These are phyloP conservation scores for Symphodus melops DNA, from an alignment of 2,113 vertebrate species.

Conservation along the genomic window DNA sequence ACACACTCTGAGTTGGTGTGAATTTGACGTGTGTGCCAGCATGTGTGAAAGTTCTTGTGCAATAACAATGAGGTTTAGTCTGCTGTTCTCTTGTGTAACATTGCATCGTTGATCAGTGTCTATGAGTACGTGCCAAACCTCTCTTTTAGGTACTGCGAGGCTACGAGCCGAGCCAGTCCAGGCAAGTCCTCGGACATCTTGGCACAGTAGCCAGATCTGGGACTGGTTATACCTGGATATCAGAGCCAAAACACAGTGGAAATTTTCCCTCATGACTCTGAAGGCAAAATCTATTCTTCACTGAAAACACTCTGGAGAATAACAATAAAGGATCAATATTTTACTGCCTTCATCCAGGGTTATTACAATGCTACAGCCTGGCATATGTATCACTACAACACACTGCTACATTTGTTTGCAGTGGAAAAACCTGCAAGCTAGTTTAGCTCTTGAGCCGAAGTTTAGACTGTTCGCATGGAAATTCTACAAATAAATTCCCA, in stretches of 20 bases:
- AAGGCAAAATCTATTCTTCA: constrained; percentile 29
- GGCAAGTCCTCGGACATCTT: constrained; percentile 65
- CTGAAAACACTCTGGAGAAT: constrained; percentile 18
- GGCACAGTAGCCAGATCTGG: constrained; percentile 46
- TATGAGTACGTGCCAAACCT: constrained; percentile 47
- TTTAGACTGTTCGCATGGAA: constrained; percentile 4
- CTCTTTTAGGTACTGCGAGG: constrained; percentile 23
- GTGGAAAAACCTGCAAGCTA: constrained; percentile 4
- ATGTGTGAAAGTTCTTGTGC: constrained; percentile 62
- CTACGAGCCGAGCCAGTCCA: constrained; percentile 55
- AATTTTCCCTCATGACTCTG: constrained; percentile 34
- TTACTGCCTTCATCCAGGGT: constrained; percentile 31
- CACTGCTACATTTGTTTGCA: constrained; percentile 46
- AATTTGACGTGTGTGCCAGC: constrained; percentile 3
- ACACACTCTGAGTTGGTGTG: constrained; percentile 15
- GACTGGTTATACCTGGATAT: constrained; percentile 59
- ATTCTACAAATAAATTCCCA: constrained; percentile 25
- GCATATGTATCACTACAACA: constrained; percentile 28
- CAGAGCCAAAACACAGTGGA: constrained; percentile 40
- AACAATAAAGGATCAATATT: constrained; percentile 51
- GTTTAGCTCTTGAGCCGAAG: constrained; percentile 11
- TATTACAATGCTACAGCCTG: constrained; percentile 19
- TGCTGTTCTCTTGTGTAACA: constrained; percentile 42
- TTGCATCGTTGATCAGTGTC: constrained; percentile 22
- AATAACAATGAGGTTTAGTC: constrained; percentile 42